A percentile compares a stretch with the other conserved stretches of the same genome.
These are phyloP conservation scores for Spilosoma lubricipeda DNA, from an alignment of 2,888 invertebrate species.

Conservation along the genomic window DNA sequence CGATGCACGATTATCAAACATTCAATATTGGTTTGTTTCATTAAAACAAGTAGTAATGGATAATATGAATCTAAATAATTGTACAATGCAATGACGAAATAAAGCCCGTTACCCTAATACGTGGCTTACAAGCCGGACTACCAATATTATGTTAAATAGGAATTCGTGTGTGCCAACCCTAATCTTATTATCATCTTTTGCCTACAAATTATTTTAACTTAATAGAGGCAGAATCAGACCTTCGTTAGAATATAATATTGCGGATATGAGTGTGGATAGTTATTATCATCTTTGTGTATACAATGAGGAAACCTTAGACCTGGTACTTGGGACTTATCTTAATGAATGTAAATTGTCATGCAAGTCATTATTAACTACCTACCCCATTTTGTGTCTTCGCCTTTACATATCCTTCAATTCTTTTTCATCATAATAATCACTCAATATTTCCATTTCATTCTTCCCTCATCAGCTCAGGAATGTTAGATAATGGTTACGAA, in stretches of 20 bases:
- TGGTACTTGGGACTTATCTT: slow-evolving; percentile 17
- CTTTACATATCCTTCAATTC: not conserved
- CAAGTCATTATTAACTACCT: not conserved
- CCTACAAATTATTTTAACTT: slow-evolving; percentile 42
- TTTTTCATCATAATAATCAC: not conserved
- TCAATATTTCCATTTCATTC: too few relatives aligned
- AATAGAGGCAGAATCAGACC: slow-evolving; percentile 23
- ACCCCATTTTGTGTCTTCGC: not conserved
- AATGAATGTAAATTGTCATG: slow-evolving; percentile 2
- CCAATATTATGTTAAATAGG: slow-evolving; percentile 40
- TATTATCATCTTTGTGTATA: slow-evolving; percentile 36
- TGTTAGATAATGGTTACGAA: too few relatives aligned
- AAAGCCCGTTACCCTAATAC: slow-evolving; percentile 19
- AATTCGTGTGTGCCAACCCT: slow-evolving; percentile 42
- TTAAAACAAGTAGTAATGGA: slow-evolving; percentile 8
- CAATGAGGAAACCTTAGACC: slow-evolving; percentile 31
- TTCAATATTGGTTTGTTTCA: not conserved
- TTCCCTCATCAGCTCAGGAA: too few relatives aligned
- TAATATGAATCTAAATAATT: slow-evolving; percentile 8
- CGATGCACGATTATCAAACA: not conserved
- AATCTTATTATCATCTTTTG: slow-evolving; percentile 42
- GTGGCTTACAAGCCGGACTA: slow-evolving; percentile 21
- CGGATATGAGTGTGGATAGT: slow-evolving; percentile 39
- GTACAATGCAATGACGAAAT: slow-evolving; percentile 19
- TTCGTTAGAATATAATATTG: slow-evolving; percentile 47